Conservation (phyloP, 2,797 vertebrate genomes). For the Delichon dasypus region DNA sequence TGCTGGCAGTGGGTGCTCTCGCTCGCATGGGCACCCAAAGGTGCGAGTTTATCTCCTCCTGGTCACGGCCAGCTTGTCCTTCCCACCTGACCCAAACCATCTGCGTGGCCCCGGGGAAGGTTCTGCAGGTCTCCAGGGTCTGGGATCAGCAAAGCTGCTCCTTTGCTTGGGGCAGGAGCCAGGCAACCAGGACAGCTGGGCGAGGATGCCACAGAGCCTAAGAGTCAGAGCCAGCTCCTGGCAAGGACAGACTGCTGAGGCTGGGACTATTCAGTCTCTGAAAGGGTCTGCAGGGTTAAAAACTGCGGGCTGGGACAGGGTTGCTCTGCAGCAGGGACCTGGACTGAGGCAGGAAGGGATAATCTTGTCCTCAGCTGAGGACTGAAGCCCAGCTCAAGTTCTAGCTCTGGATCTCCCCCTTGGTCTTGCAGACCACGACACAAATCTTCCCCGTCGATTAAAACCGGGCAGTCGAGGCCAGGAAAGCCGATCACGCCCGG, state of each 20-base stretch:
- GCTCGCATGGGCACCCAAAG: not conserved
- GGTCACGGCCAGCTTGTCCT: not conserved
- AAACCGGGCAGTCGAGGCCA: not conserved
- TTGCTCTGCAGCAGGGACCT: not conserved
- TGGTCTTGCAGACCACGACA: not conserved
- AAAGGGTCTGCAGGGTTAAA: not conserved
- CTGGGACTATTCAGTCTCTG: not conserved
- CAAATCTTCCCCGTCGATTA: not conserved
- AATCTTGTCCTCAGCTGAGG: not conserved
- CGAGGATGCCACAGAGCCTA: fast-evolving
- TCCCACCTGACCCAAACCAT: not conserved
- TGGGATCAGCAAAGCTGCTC: not conserved
- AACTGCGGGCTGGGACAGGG: not conserved
- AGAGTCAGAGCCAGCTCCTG: not conserved
- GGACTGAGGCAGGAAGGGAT: not conserved
- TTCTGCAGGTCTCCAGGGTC: not conserved
- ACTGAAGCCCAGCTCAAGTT: not conserved
- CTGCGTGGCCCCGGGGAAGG: fast-evolving
- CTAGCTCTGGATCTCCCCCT: not conserved
- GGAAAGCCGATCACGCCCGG: not conserved
- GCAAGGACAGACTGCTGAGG: not conserved
- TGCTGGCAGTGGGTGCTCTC: not conserved
- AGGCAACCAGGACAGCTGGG: not conserved
- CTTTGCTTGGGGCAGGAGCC: not conserved
- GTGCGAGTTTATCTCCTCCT: not conserved